Conservation (phyloP, 2,113 vertebrate species). For the Callaeas wilsoni region DNA sequence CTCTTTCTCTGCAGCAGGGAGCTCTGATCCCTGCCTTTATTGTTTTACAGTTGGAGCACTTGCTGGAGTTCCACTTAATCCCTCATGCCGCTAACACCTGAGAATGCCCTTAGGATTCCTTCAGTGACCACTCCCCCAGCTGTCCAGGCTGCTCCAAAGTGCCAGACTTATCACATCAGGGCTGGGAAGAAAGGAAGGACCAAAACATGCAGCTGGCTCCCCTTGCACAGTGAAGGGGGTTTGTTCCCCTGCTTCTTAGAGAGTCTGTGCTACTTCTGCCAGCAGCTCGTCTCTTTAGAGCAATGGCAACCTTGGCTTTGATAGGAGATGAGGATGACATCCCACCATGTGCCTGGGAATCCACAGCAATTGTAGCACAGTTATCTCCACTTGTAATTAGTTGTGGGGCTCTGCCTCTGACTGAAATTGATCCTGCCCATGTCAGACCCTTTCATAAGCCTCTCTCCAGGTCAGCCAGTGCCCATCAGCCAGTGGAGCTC, state of each 20-base stretch:
- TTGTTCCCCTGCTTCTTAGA: not conserved
- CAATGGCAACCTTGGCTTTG: not conserved
- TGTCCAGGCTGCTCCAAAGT: not conserved
- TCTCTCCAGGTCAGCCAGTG: not conserved
- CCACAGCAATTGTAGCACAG: not conserved
- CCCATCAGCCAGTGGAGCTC: not conserved
- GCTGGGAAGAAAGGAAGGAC: not conserved
- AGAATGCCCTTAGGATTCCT: not conserved
- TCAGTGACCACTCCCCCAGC: not conserved
- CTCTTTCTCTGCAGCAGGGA: not conserved
- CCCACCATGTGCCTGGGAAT: not conserved
- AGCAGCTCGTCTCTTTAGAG: not conserved
- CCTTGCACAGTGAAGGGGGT: fast-evolving
- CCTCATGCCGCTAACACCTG: not conserved
- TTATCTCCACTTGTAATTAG: not conserved
- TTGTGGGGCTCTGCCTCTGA: not conserved
- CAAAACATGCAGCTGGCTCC: not conserved
- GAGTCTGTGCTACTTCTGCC: not conserved
- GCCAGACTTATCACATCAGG: not conserved
- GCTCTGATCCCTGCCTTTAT: not conserved
- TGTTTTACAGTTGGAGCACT: not conserved
- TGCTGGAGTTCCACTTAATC: not conserved
- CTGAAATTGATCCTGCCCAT: not conserved
- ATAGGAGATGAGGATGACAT: not conserved
- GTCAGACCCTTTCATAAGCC: not conserved